Evolutionary conservation across 1,140 invertebrate genomes (phyloP).

Genomic region (Drosophila bipectinata): DNA sequence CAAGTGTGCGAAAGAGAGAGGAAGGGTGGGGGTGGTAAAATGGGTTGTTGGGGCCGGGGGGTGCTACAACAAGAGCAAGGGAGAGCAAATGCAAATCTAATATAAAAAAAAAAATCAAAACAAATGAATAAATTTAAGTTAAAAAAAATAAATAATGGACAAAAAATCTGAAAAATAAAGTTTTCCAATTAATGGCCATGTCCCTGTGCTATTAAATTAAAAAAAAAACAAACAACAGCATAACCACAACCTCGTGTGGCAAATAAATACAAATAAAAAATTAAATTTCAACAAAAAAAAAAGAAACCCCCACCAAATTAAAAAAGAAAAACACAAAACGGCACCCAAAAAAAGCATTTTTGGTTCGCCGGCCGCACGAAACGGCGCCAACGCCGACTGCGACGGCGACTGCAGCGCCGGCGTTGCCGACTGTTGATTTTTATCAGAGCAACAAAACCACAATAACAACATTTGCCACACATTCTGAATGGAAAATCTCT

Average conservation of each 20-base stretch:
- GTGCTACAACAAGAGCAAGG: not conserved
- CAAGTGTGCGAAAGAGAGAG: slow-evolving; percentile 15
- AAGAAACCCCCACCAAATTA: slow-evolving; percentile 6
- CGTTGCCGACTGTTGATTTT: slow-evolving; percentile 61
- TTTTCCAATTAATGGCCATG: slow-evolving; percentile 7
- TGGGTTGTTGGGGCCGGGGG: slow-evolving; percentile 4
- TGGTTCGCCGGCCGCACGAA: slow-evolving; percentile 25
- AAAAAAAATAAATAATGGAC: not conserved
- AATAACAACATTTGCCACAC: slow-evolving; percentile 18
- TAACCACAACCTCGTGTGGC: slow-evolving; percentile 3
- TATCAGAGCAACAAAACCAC: slow-evolving; percentile 43
- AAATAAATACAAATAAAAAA: slow-evolving; percentile 37
- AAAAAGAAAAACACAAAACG: slow-evolving; percentile 4
- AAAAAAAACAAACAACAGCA: slow-evolving; percentile 13
- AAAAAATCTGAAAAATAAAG: slow-evolving; percentile 32
- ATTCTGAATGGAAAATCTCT: slow-evolving; percentile 69
- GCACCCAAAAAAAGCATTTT: slow-evolving; percentile 11
- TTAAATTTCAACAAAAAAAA: slow-evolving; percentile 52
- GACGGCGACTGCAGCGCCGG: slow-evolving; percentile 6
- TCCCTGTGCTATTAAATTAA: not conserved
- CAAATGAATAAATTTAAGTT: no score
- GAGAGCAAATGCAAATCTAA: not conserved
- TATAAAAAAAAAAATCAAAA: slow-evolving; percentile 10
- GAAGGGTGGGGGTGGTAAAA: slow-evolving; percentile 12
- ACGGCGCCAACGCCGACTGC: slow-evolving; percentile 22